Conservation (phyloP, 2,113 vertebrate genomes). For the Archilochus colubris region DNA sequence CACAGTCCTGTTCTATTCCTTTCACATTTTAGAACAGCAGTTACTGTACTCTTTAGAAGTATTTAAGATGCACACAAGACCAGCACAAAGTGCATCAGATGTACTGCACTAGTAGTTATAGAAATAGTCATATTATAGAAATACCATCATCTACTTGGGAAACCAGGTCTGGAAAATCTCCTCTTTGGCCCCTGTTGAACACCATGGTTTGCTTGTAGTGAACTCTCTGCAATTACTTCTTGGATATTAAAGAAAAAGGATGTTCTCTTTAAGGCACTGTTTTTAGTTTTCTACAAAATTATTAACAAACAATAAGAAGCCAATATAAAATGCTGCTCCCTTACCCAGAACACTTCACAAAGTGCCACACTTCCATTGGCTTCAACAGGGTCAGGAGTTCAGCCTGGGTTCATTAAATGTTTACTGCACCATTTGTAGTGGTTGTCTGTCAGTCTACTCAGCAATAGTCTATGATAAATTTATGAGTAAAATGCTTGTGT, state of each 20-base stretch:
- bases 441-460: slow-evolving; percentile 52
- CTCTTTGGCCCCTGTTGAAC: slow-evolving; percentile 53
- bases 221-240: background rate
- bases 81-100: background rate
- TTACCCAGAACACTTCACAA: background rate
- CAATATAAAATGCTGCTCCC: background rate
- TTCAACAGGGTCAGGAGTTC: slow-evolving; percentile 31
- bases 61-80: background rate
- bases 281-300: slow-evolving; percentile 2
- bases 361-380: background rate
- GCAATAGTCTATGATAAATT: slow-evolving; percentile 49
- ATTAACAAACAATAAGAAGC: slow-evolving; percentile 42
- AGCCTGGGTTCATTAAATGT: slow-evolving; percentile 67
- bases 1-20: background rate
- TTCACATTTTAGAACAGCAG: background rate
- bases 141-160: slow-evolving; percentile 26
- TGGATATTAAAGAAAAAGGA: background rate
- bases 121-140: background rate
- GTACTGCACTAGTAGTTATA: background rate
- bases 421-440: slow-evolving; percentile 57
- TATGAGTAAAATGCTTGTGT: slow-evolving; percentile 68
- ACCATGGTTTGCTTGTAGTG: background rate
- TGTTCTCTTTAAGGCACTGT: slow-evolving; percentile 18
- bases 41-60: background rate
- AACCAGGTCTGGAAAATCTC: slow-evolving; percentile 26